These are phyloP conservation scores for Drosophila azteca DNA, from an alignment of 1,140 invertebrate species.

Conservation along the genomic window DNA sequence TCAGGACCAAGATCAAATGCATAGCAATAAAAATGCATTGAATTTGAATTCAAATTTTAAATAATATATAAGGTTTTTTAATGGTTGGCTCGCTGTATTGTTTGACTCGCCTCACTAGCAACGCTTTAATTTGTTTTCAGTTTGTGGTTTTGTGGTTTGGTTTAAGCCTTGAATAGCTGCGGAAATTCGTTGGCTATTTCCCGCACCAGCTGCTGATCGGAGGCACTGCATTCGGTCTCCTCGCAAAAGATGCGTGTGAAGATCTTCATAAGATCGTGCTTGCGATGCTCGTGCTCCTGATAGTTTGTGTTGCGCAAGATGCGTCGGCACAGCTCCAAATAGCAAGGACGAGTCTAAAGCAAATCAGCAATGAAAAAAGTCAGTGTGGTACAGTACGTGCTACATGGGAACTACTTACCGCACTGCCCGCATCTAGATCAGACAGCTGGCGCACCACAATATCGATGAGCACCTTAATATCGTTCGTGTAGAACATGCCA, in stretches of 20 bases:
- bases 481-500: conserved; percentile 95
- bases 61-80: neutral
- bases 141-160: conserved; percentile 10
- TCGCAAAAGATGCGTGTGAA: conserved; percentile 93
- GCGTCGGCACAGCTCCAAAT: conserved; percentile 90
- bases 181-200: conserved; percentile 93
- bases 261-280: conserved; percentile 90
- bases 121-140: conserved; percentile 68
- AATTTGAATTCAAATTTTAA: conserved; percentile 36
- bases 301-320: conserved; percentile 91
- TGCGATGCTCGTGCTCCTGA: conserved; percentile 89
- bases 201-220: conserved; percentile 90
- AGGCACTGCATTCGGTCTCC: conserved; percentile 88
- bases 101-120: conserved; percentile 72
- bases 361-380: neutral
- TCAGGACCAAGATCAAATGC: conserved; percentile 33
- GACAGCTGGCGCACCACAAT: conserved; percentile 94
- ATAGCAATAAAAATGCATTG: conserved; percentile 43
- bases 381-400: neutral
- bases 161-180: conserved; percentile 89
- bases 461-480: conserved; percentile 95
- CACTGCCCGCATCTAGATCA: conserved; percentile 94
- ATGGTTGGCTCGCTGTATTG: conserved; percentile 52
- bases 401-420: conserved; percentile 85
- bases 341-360: conserved; percentile 88